Evolutionary conservation across 2,113 vertebrate species (phyloP).

Genomic region (Hippopotamus amphibius): DNA sequence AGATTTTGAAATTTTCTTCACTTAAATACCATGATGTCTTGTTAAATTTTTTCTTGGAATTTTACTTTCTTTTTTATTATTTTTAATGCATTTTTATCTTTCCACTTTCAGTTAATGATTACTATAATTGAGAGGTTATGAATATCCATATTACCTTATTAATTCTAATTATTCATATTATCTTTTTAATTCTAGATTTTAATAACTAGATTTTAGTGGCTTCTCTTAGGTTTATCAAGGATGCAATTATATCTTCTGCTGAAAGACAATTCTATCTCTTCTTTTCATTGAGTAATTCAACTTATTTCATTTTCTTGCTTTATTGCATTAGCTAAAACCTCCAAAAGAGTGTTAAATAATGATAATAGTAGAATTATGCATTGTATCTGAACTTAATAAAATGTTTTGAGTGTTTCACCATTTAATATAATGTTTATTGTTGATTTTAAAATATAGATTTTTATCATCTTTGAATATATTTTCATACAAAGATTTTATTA

Average conservation of each 20-base stretch:
- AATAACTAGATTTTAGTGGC: neutral
- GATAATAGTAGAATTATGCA: neutral
- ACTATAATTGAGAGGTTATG: neutral
- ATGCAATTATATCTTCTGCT: neutral
- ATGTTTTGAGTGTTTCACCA: neutral
- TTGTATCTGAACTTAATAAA: neutral
- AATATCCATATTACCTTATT: neutral
- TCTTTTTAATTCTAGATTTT: neutral
- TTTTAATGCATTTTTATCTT: neutral
- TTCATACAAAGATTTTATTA: neutral
- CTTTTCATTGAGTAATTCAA: neutral
- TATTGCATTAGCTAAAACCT: slow-evolving; percentile 24
- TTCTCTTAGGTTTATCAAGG: neutral
- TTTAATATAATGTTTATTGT: neutral
- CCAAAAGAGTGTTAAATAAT: neutral
- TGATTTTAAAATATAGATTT: neutral
- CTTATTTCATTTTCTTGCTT: slow-evolving; percentile 40
- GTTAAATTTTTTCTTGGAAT: neutral
- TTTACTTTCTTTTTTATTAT: neutral
- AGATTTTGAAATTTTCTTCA: slow-evolving; percentile 31
- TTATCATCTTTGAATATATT: neutral
- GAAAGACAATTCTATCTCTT: neutral
- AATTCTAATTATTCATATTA: neutral
- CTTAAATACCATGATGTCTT: neutral
- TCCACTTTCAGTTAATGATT: neutral